Conservation (phyloP, 1,140 invertebrate species). For the Tenebrio molitor region DNA sequence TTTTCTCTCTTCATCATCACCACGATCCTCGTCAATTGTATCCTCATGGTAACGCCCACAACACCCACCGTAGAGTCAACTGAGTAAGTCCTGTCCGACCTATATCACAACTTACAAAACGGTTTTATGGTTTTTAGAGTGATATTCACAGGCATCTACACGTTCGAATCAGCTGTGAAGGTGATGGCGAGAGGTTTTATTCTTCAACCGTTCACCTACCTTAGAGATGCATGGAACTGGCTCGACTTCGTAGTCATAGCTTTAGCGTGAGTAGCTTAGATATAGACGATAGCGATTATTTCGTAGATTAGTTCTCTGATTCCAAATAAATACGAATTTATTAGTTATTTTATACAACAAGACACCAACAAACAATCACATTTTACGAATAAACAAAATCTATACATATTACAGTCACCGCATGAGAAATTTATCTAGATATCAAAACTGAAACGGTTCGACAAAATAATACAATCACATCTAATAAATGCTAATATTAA, state of each 20-base stretch:
- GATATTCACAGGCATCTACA: conserved; percentile 99
- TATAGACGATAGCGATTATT: conserved; percentile 56
- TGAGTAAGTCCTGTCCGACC: conserved; percentile 85
- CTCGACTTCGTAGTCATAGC: conserved; percentile 99
- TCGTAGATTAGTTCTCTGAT: conserved; percentile 37
- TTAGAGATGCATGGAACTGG: conserved; percentile 99
- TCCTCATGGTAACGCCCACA: conserved; percentile 97
- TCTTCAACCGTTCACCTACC: conserved; percentile 98
- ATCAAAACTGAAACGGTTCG: too few relatives aligned
- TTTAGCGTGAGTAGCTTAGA: conserved; percentile 94
- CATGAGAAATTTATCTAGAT: too few relatives aligned
- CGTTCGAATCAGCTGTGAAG: conserved; percentile 98
- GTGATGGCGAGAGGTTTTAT: conserved; percentile 99
- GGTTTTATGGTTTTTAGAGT: conserved; percentile 80
- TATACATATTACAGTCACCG: too few relatives aligned
- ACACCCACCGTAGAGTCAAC: conserved; percentile 94
- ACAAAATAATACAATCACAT: too few relatives aligned
- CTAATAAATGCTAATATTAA: not conserved
- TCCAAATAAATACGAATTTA: conserved; percentile 36
- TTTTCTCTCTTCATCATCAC: conserved; percentile 98
- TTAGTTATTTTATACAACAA: conserved; percentile 26
- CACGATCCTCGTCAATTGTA: conserved; percentile 97
- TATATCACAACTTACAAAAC: conserved; percentile 7
- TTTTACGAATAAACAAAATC: too few relatives aligned
- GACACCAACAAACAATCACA: not conserved